Conservation (phyloP, 2,797 vertebrate species). For the Arnoldichthys spilopterus region DNA sequence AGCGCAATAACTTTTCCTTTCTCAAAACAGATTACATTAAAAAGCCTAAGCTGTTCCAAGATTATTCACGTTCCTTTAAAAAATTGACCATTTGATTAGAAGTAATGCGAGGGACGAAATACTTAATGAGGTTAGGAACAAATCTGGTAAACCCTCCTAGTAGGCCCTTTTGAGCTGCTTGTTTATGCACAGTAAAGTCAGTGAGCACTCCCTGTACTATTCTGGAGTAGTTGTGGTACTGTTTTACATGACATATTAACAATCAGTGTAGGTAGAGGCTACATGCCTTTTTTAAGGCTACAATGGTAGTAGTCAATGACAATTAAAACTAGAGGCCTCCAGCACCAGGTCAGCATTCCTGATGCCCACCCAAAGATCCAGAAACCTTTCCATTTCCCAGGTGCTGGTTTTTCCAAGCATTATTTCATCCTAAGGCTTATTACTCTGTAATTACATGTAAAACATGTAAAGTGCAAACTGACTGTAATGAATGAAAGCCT, state of each 20-base stretch:
- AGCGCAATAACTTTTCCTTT: conserved; percentile 71
- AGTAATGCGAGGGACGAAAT: conserved; percentile 43
- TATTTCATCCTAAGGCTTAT: not conserved
- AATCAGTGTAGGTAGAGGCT: not conserved
- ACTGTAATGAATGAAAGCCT: not conserved
- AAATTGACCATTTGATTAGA: not conserved
- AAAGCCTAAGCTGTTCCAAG: conserved; percentile 65
- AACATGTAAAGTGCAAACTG: not conserved
- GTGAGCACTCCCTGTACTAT: too few relatives aligned
- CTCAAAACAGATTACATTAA: conserved; percentile 66
- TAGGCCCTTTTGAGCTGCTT: not conserved
- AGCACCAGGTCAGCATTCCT: not conserved
- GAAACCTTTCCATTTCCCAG: not conserved
- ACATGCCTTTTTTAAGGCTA: not conserved
- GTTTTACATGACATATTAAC: not conserved
- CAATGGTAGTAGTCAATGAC: not conserved
- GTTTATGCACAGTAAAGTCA: too few relatives aligned
- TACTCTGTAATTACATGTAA: not conserved
- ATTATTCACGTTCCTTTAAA: conserved; percentile 65
- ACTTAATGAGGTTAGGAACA: not conserved
- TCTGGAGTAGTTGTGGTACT: too few relatives aligned
- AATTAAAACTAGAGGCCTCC: not conserved
- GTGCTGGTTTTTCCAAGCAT: not conserved
- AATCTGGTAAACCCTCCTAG: not conserved
- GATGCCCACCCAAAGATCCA: not conserved